Base-by-base conservation (phyloP, 2,888 invertebrate species). In the Ariolimax columbianus region DNA sequence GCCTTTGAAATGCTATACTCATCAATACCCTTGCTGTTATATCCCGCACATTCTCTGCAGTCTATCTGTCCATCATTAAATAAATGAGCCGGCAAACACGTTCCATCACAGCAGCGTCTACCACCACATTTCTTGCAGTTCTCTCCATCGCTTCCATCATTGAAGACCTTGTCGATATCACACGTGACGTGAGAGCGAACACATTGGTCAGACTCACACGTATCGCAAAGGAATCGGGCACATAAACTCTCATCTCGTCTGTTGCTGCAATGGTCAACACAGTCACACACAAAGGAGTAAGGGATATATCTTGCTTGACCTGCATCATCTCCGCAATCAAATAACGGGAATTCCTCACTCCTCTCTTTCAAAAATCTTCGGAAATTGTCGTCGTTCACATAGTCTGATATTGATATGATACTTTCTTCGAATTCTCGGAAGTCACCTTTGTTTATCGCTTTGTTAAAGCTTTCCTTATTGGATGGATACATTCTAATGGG, bases 271-370 rank as follows among this genome's bases (percentile, higher is more conserved):
- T 79, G 30, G 17, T 23, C 19, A 55, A 77, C 3, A 11, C 26
- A 51, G 30, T 77, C 77, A 30, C 83, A 83, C 9, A 82, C 73
- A 1, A 14, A n/a, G 30, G 4, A 23, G 36, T 70, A 80, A 7
- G 66, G 33, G 73, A 82, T 63, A 40, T 40, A 55, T 36, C 55
- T 7, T 0, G 33, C 17, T 1, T 36, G 19, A 30, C 55, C 19
- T 9, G 33, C 55, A 36, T 55, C 55, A 1, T 77, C 55, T 3
- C 63, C 78, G 33, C 59, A 63, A n/a, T 63, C 59, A 63, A 63
- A 63, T 2, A 63, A n/a, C 0, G 59, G 59, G 19, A 63, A 43
- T n/a, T n/a, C n/a, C 1, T 73, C 38, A 0, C 17, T 38, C 2
- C 17, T 23, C 6, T 78, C 38, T 26, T 3, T 47, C 38, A 78